Percentiles rank a stretch among this genome's conserved stretches.
Conservation (phyloP, 53 echinoderm and acorn worm genomes). For the Echinometra lucunter region DNA sequence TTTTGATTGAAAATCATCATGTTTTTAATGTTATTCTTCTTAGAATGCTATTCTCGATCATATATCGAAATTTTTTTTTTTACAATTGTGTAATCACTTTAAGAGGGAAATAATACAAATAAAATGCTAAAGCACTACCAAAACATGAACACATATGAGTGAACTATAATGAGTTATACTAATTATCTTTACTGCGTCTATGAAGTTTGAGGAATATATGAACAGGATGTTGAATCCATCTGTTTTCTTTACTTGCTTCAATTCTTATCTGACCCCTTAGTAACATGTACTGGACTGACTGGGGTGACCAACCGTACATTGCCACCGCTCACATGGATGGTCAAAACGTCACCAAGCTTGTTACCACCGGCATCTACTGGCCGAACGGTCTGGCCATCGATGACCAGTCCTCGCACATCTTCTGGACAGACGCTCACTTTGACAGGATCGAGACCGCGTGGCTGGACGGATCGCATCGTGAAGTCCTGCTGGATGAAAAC, state of each 20-base stretch:
- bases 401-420: conserved; percentile 79
- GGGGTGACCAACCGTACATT: conserved; percentile 81
- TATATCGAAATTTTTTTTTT: too few relatives aligned
- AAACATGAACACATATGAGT: too few relatives aligned
- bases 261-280: conserved; percentile 53
- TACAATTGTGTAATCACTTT: too few relatives aligned
- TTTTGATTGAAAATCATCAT: too few relatives aligned
- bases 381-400: conserved; percentile 97
- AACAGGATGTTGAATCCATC: too few relatives aligned
- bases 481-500: conserved; percentile 76
- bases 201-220: too few relatives aligned
- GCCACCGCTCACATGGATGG: conserved; percentile 88
- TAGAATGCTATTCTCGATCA: too few relatives aligned
- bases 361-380: conserved; percentile 83
- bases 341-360: conserved; percentile 14
- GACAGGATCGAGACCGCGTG: conserved; percentile 88
- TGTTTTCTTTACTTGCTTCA: neutral
- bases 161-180: too few relatives aligned
- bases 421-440: conserved; percentile 95
- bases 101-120: too few relatives aligned
- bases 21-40: too few relatives aligned
- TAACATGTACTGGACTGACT: conserved; percentile 94
- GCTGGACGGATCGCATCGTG: conserved; percentile 79
- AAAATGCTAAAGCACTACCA: too few relatives aligned
- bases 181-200: too few relatives aligned